Conservation (phyloP, 2,797 vertebrate species). For the Xenops minutus region DNA sequence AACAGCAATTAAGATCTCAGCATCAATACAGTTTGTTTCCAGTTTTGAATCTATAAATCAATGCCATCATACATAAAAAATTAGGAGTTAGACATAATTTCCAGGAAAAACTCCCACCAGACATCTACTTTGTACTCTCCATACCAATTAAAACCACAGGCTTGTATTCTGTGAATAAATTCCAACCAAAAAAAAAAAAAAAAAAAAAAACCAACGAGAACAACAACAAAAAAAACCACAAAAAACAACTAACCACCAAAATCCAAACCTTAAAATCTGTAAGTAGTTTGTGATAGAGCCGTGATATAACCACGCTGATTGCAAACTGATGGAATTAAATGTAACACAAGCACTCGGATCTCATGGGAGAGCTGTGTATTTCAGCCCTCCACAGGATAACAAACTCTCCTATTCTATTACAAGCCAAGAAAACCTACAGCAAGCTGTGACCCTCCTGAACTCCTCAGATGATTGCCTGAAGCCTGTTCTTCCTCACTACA, state of each 20-base stretch:
- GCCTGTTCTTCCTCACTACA: neutral
- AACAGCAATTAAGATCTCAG: constrained; percentile 1
- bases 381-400: neutral
- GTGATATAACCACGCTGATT: neutral
- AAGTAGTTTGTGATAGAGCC: neutral
- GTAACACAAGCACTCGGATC: neutral
- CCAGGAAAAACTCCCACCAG: neutral
- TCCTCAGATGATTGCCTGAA: neutral
- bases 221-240: neutral
- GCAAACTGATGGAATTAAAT: neutral
- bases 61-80: neutral
- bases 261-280: neutral
- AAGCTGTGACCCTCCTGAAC: neutral
- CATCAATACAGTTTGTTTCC: neutral
- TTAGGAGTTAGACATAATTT: neutral
- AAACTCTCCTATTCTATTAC: neutral
- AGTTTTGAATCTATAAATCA: neutral
- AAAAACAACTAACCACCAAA: neutral
- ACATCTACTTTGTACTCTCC: neutral
- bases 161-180: neutral
- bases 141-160: neutral
- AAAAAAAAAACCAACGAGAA: neutral
- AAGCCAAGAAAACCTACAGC: neutral
- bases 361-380: neutral
- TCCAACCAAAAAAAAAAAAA: neutral